Conservation (phyloP, 2,888 invertebrate species). For the Ferdinandea cuprea region DNA sequence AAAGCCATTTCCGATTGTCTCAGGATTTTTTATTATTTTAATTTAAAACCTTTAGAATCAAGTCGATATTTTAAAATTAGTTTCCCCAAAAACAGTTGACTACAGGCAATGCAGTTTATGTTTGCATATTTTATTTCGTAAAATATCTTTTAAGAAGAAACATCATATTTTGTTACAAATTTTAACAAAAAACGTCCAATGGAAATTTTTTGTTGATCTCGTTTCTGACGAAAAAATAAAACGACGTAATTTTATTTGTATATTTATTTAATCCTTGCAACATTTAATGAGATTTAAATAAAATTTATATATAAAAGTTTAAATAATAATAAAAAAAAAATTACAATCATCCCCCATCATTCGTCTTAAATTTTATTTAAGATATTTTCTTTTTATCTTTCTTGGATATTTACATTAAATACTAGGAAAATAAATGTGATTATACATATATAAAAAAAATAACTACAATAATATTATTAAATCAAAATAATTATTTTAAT, state of each 20-base stretch:
- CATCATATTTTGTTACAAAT: slow-evolving; percentile 44
- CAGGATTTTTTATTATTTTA: too few species aligned
- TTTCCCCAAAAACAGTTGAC: too few species aligned
- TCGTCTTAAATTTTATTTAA: slow-evolving; percentile 42
- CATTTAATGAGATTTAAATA: slow-evolving; percentile 33
- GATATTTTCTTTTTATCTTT: slow-evolving; percentile 18
- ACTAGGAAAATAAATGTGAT: slow-evolving; percentile 63
- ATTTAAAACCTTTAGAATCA: too few species aligned
- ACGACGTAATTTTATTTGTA: too few species aligned
- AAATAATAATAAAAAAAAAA: background rate
- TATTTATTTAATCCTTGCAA: slow-evolving; percentile 4
- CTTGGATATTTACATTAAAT: slow-evolving; percentile 72
- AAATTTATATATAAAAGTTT: slow-evolving; percentile 20
- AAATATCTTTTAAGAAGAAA: slow-evolving; percentile 64
- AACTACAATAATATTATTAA: slow-evolving; percentile 55
- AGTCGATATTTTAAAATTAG: too few species aligned
- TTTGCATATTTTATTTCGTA: slow-evolving; percentile 61
- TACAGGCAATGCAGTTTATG: too few species aligned
- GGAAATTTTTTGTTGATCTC: too few species aligned
- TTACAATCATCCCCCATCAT: slow-evolving; percentile 23
- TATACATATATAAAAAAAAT: slow-evolving; percentile 48
- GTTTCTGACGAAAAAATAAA: too few species aligned
- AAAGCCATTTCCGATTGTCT: too few species aligned
- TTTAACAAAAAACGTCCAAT: slow-evolving; percentile 48
- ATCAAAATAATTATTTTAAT: slow-evolving; percentile 49